phyloP scores from a whole-genome alignment of 2,113 vertebrate genomes.

The Bos javanicus region DNA sequence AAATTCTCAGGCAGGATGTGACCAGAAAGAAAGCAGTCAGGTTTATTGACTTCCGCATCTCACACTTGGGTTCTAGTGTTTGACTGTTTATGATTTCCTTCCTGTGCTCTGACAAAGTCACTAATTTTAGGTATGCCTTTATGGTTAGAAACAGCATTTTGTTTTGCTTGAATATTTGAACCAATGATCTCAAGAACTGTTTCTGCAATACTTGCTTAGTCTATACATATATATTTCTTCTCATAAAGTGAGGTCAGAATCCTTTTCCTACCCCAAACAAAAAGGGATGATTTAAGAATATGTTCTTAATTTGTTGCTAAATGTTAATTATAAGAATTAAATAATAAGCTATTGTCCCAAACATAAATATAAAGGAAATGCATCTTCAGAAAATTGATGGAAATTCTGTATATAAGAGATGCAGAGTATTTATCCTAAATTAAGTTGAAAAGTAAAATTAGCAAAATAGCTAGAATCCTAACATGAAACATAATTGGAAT shows the following conservation, averaged over 20 bases:
- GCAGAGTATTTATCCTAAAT: background rate
- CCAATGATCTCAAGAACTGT: background rate
- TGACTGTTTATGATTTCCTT: slow-evolving; percentile 76
- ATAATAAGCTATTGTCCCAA: background rate
- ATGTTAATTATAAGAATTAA: background rate
- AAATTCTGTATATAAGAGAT: background rate
- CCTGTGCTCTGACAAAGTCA: slow-evolving; percentile 69
- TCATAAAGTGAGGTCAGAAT: background rate
- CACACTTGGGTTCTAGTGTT: background rate
- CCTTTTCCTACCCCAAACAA: background rate
- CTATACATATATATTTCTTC: background rate
- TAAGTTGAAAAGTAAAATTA: slow-evolving; percentile 33
- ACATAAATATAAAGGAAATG: background rate
- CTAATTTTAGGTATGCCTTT: slow-evolving; percentile 61
- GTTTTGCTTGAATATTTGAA: slow-evolving; percentile 23
- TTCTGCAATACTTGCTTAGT: background rate
- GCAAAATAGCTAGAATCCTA: slow-evolving; percentile 3
- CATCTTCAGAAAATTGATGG: background rate
- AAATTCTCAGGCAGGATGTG: slow-evolving; percentile 59
- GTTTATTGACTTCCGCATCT: slow-evolving; percentile 40
- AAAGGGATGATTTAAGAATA: background rate
- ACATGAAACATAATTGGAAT: background rate
- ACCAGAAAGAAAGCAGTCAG: slow-evolving; percentile 9
- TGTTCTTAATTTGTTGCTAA: slow-evolving; percentile 1
- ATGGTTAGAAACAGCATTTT: background rate